Conservation (phyloP, 2,888 invertebrate species). For the Leucoptera coffeella region DNA sequence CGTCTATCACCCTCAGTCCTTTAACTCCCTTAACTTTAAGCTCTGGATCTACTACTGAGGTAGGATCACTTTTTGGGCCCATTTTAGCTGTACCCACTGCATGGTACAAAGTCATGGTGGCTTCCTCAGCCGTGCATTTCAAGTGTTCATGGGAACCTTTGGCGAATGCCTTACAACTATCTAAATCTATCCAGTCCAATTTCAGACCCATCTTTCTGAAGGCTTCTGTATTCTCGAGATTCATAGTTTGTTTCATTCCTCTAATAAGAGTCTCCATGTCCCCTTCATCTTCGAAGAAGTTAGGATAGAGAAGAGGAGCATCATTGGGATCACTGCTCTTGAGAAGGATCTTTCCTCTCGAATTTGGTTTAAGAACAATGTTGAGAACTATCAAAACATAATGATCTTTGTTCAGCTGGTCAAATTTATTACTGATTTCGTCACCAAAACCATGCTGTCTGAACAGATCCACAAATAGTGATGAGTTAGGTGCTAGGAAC, state of each 20-base stretch:
- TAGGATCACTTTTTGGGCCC: constrained; percentile 40
- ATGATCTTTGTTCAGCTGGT: constrained; percentile 15
- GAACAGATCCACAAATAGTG: constrained; percentile 15
- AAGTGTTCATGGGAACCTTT: constrained; percentile 15
- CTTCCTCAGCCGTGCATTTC: constrained; percentile 17
- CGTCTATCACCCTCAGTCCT: constrained; percentile 56
- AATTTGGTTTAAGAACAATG: constrained; percentile 60
- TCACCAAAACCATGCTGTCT: constrained; percentile 14
- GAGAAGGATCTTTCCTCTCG: constrained; percentile 61
- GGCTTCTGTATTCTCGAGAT: constrained; percentile 15
- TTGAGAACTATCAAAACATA: constrained; percentile 39
- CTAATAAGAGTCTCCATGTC: constrained; percentile 33
- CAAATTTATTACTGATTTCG: constrained; percentile 14
- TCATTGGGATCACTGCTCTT: constrained; percentile 51
- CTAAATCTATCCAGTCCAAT: constrained; percentile 19
- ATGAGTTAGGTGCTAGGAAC: constrained; percentile 14
- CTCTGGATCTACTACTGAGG: constrained; percentile 51
- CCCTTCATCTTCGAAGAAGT: constrained; percentile 52
- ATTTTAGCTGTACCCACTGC: constrained; percentile 61
- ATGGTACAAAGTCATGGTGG: constrained; percentile 57
- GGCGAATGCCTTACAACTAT: constrained; percentile 16
- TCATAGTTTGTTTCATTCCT: constrained; percentile 12
- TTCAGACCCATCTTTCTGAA: constrained; percentile 17
- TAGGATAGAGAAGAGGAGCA: constrained; percentile 50
- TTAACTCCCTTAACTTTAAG: constrained; percentile 46